Conservation (phyloP, 2,888 invertebrate species). For the Iphiclides podalirius region DNA sequence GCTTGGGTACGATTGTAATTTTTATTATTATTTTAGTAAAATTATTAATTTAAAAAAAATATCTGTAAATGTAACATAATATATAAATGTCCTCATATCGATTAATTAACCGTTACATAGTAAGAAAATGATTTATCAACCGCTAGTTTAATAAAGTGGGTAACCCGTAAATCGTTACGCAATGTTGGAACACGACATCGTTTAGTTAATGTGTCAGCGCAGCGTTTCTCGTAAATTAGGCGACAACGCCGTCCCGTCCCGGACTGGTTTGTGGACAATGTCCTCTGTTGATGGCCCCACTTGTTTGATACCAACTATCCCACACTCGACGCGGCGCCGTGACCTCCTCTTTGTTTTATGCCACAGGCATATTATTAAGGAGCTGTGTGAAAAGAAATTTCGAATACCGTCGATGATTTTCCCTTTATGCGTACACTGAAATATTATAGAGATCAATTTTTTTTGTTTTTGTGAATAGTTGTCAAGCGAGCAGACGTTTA, state of each 20-base stretch:
- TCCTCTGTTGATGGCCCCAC: conserved; percentile 30
- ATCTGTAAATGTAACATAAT: too few relatives aligned
- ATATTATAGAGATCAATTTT: too few relatives aligned
- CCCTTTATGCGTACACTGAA: too few relatives aligned
- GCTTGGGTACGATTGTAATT: too few relatives aligned
- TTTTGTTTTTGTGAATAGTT: too few relatives aligned
- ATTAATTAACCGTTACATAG: too few relatives aligned
- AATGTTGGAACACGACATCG: conserved; percentile 23
- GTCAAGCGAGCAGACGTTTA: too few relatives aligned
- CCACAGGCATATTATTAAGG: conserved; percentile 7
- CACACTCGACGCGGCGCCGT: conserved; percentile 34
- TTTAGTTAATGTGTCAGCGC: conserved; percentile 25
- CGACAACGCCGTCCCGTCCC: conserved; percentile 21
- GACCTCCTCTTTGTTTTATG: conserved; percentile 25
- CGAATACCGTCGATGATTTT: too few relatives aligned
- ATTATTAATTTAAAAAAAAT: too few relatives aligned
- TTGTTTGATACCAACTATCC: conserved; percentile 42
- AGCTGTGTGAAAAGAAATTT: neutral
- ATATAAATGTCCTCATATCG: too few relatives aligned
- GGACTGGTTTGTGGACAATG: conserved; percentile 47
- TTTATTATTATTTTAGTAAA: too few relatives aligned
- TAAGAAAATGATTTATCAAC: too few relatives aligned
- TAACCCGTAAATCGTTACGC: conserved; percentile 24
- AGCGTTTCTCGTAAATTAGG: conserved; percentile 31
- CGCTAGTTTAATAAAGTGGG: neutral